These are phyloP conservation scores for Galerucella pusilla DNA, from an alignment of 2,888 invertebrate species.

Conservation along the genomic window DNA sequence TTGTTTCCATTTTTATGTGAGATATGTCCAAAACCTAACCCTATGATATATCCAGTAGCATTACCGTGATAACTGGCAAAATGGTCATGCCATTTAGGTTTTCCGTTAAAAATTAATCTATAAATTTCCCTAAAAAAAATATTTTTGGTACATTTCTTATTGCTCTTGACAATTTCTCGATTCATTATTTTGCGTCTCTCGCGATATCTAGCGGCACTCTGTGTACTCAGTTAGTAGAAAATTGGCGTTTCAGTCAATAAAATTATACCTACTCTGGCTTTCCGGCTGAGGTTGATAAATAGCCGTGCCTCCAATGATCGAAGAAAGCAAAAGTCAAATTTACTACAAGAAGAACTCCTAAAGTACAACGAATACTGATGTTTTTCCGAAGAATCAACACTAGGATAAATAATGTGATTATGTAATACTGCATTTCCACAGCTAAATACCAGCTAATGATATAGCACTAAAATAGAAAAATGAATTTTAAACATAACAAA, in stretches of 20 bases:
- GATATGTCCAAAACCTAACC: slow-evolving; percentile 51
- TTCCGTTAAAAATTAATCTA: slow-evolving; percentile 35
- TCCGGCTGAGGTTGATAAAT: slow-evolving; percentile 46
- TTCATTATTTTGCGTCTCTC: no score
- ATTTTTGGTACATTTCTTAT: background rate
- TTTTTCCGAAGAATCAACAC: slow-evolving; percentile 40
- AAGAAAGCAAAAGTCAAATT: slow-evolving; percentile 47
- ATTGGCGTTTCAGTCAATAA: background rate
- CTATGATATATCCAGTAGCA: slow-evolving; percentile 51
- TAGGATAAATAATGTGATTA: slow-evolving; percentile 47
- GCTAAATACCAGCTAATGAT: slow-evolving; percentile 60
- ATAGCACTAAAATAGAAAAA: slow-evolving; percentile 53
- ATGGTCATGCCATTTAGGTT: slow-evolving; percentile 50
- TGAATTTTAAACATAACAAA: background rate
- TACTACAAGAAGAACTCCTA: slow-evolving; percentile 41
- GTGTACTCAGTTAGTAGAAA: background rate
- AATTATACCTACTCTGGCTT: slow-evolving; percentile 53
- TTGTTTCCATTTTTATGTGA: slow-evolving; percentile 47
- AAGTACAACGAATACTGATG: slow-evolving; percentile 39
- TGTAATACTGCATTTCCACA: slow-evolving; percentile 58
- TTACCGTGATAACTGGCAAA: slow-evolving; percentile 48
- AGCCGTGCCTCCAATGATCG: slow-evolving; percentile 50
- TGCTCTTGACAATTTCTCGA: no score
- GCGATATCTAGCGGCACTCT: no score
- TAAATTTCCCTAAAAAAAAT: slow-evolving; percentile 45